Conservation (phyloP, 2,888 invertebrate genomes). For the Dermolepida albohirtum region DNA sequence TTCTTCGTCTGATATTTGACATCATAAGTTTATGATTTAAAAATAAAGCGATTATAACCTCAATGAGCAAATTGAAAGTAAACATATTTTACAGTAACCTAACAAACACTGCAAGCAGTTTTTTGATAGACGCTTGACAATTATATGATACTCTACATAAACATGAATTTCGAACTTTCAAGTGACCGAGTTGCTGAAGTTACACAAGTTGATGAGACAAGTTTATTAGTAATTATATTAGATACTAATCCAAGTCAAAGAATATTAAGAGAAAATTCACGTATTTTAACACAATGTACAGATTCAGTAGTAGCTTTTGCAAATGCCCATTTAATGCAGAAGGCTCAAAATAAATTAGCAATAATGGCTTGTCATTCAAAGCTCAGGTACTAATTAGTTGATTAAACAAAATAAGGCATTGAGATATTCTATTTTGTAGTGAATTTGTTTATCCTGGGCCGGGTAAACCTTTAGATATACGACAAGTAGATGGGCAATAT, state of each 20-base stretch:
- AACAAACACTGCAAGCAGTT: no score
- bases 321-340: conserved; percentile 94
- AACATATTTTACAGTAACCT: no score
- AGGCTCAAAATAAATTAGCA: conserved; percentile 86
- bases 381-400: conserved; percentile 71
- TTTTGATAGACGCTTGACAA: not conserved
- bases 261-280: conserved; percentile 81
- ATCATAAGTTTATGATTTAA: no score
- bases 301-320: conserved; percentile 84
- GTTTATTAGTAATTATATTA: conserved; percentile 82
- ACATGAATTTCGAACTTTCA: conserved; percentile 40
- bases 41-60: no score
- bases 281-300: conserved; percentile 80
- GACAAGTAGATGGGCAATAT: conserved; percentile 92
- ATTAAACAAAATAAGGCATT: not conserved
- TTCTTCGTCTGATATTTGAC: no score
- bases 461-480: conserved; percentile 76
- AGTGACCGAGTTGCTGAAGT: conserved; percentile 28
- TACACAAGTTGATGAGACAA: conserved; percentile 68
- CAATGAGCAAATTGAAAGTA: no score
- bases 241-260: conserved; percentile 92
- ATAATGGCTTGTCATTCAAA: conserved; percentile 88
- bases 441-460: conserved; percentile 84
- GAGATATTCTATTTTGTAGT: conserved; percentile 68
- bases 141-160: not conserved